Evolutionary conservation across 2,797 vertebrate species (phyloP), one percentile per base, ranked within the genome.

Genomic region (Nothura maculosa): DNA sequence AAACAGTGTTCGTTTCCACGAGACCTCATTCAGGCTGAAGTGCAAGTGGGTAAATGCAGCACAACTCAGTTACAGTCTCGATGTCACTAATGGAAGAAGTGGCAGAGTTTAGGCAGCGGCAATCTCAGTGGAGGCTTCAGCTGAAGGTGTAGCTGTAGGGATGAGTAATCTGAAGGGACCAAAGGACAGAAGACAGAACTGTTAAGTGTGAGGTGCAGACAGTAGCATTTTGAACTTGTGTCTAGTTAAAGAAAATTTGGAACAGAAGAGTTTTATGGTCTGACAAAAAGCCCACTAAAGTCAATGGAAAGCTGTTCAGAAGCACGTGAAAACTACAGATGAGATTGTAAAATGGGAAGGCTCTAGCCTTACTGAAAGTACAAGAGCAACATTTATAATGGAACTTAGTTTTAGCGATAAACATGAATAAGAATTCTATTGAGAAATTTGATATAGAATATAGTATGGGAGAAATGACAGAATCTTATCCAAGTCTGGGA

Each of bases 1-100:
- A 36, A 32, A 24, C 16, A 24, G 14, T 27, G 20, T 12, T 38
- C 11, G 8, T 21, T 34, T 74, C 25, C 6, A 50, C 48, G 36
- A 38, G n/a, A 50, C 4, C 16, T 3, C 6, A 47, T 27, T 18
- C n/a, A 58, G 60, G 22, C 38, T 60, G 20, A 18, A 28, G 3
- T 2, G 0, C 1, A 3, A 5, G 3, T 40, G 38, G 18, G 9
- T 16, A 83, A 55, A 34, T 7, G 6, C 67, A 54, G 34, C 17
- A 55, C 34, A 36, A 28, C 32, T 43, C 34, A 36, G 58, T 30
- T 47, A 10, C 28, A 13, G 0, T 0, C 6, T 38, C 30, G 28
- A 4, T 27, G 36, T 20, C 38, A 24, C 8, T 27, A 30, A 30
- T 12, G 42, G 50, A 63, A 74, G 17, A 73, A 20, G 17, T 4